Base-by-base conservation (phyloP, 2,888 invertebrate species). In the Pachliopta kotzebuea region DNA sequence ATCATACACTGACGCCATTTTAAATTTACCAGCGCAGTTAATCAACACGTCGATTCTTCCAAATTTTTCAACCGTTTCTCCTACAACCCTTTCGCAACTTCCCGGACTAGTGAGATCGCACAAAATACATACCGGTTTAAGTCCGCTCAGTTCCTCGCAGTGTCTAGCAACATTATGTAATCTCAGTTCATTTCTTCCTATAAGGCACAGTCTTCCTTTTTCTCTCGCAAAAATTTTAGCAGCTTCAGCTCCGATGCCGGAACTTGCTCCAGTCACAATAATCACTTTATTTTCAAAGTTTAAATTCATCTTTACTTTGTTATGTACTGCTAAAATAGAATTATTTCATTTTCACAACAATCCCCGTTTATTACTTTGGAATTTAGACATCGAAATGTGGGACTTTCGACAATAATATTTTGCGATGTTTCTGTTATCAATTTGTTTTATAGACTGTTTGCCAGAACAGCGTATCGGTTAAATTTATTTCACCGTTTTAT, bases 201-300 rank as follows among this genome's bases (percentile, higher is more conserved):
- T 79, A 7, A 84, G 71, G 0, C 81, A 73, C 4, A 86, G 68
- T 1, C 71, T 68, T 1, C 83, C 84, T 17, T 84, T 84, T 4
- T 81, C 72, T 14, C 71, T 68, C 7, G 86, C 80, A 73, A 86
- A 82, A 24, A 80, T 70, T 67, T 80, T 83, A 7, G 85, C 86
- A 2, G 83, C 77, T 0, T 84, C 81, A 0, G 86, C 86, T 3
- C 86, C 86, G 11, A 85, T 86, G 0, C 86, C 86, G 18, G 85
- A 85, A 70, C 85, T 86, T 7, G 83, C 80, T 2, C 86, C 85
- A 18, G 85, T 86, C 9, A 86, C 78, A 42, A 86, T 78, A 14
- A 78, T 82, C 7, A 82, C 79, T 75, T 83, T 84, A 14, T 37
- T 37, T 37, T 37, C 37, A 37, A 37, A 37, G 37, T 37, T 11